Percentiles rank a stretch among this genome's conserved stretches.
phyloP scores from a whole-genome alignment of 2,888 invertebrate species.

The Cyclophora punctaria region DNA sequence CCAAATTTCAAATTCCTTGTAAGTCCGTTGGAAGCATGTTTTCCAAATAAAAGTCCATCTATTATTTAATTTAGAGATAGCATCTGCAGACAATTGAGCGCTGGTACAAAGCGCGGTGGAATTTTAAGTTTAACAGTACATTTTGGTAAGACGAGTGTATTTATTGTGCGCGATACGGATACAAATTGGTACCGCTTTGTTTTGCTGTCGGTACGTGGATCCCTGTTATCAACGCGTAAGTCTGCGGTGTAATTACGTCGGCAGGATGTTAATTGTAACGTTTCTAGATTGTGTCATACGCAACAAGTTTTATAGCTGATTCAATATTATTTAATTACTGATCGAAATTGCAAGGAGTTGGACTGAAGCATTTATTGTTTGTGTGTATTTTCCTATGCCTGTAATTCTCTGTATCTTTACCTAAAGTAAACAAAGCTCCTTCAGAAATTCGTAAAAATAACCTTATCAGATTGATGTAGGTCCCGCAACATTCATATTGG shows the following conservation, averaged over 20 bases:
- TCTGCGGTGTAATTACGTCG: conserved; percentile 36
- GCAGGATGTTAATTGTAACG: conserved; percentile 43
- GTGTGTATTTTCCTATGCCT: too few relatives aligned
- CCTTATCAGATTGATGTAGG: too few relatives aligned
- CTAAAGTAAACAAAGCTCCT: too few relatives aligned
- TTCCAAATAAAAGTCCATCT: conserved; percentile 20
- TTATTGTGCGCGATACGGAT: background rate
- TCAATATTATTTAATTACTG: too few relatives aligned
- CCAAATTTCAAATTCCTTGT: conserved; percentile 14
- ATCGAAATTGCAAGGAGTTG: too few relatives aligned
- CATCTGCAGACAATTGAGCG: conserved; percentile 23
- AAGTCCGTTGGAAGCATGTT: conserved; percentile 17
- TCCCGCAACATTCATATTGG: too few relatives aligned
- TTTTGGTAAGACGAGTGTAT: conserved; percentile 12
- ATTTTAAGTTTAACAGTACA: conserved; percentile 18
- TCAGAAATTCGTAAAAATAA: too few relatives aligned
- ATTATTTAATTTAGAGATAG: conserved; percentile 24
- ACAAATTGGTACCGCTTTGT: conserved; percentile 5
- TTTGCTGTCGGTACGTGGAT: conserved; percentile 28
- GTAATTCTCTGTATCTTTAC: too few relatives aligned
- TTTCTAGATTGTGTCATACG: conserved; percentile 24
- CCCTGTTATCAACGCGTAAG: conserved; percentile 28
- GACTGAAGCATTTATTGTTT: too few relatives aligned
- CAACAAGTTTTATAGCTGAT: conserved; percentile 27
- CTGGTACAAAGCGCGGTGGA: conserved; percentile 10